phyloP scores from a whole-genome alignment of 2,888 invertebrate species.

The Blastobasis adustella region DNA sequence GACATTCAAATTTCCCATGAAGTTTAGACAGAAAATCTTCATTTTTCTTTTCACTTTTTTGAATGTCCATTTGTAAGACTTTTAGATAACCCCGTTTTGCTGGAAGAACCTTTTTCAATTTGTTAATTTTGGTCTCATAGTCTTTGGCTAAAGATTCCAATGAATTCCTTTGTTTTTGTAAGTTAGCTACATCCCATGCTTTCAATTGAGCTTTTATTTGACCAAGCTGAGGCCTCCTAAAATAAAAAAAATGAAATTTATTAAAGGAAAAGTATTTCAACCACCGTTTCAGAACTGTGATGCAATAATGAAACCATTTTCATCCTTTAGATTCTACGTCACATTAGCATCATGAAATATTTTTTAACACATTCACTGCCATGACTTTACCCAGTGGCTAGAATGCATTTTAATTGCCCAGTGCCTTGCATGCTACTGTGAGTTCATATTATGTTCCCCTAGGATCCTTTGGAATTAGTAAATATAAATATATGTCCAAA shows the following conservation, averaged over 20 bases:
- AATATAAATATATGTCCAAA: no score
- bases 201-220: slow-evolving; percentile 53
- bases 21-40: slow-evolving; percentile 46
- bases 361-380: no score
- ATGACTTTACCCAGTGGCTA: no score
- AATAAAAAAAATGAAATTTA: slow-evolving; percentile 10
- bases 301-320: no score
- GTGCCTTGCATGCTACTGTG: no score
- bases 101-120: slow-evolving; percentile 46
- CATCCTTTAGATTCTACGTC: no score
- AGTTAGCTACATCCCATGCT: slow-evolving; percentile 48
- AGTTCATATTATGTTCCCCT: no score
- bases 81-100: slow-evolving; percentile 60
- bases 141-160: slow-evolving; percentile 54
- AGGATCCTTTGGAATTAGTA: no score
- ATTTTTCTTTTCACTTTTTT: slow-evolving; percentile 61
- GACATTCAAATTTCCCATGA: slow-evolving; percentile 44
- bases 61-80: slow-evolving; percentile 58
- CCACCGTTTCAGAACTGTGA: no score
- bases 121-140: slow-evolving; percentile 52
- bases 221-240: slow-evolving; percentile 57
- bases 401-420: no score
- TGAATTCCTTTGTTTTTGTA: slow-evolving; percentile 50
- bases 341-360: no score
- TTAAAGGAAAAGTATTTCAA: no score